Evolutionary conservation across 2,888 invertebrate genomes (phyloP).

Genomic region (Hyles lineata): DNA sequence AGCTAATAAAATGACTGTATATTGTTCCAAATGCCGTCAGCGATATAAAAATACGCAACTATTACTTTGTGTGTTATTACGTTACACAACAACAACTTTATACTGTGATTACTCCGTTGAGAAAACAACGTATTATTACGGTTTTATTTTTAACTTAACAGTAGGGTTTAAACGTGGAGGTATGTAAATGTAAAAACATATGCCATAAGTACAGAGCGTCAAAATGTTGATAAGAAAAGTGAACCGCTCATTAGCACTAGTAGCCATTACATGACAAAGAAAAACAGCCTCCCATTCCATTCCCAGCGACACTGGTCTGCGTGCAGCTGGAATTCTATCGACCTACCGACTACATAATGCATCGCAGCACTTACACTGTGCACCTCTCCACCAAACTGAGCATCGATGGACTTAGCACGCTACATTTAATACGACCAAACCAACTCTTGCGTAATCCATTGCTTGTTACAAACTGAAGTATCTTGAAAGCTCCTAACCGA

Average conservation of each 20-base stretch:
- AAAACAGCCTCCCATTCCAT: conserved; percentile 1
- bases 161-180: too few species aligned
- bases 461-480: conserved; percentile 28
- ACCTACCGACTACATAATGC: conserved; percentile 71
- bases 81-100: too few species aligned
- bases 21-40: too few species aligned
- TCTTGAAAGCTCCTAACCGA: background rate
- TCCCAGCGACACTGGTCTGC: background rate
- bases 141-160: too few species aligned
- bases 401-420: conserved; percentile 48
- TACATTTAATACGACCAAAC: conserved; percentile 48
- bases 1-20: too few species aligned
- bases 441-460: conserved; percentile 37
- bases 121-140: too few species aligned
- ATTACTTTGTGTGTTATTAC: too few species aligned
- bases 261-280: background rate
- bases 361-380: conserved; percentile 71
- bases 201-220: too few species aligned
- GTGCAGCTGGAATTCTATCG: conserved; percentile 60
- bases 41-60: too few species aligned
- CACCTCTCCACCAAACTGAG: conserved; percentile 56
- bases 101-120: too few species aligned
- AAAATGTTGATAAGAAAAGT: background rate
- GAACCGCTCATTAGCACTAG: too few species aligned
- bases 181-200: too few species aligned